Conservation (phyloP, 1,140 invertebrate genomes). For the Subanguina moxae region DNA sequence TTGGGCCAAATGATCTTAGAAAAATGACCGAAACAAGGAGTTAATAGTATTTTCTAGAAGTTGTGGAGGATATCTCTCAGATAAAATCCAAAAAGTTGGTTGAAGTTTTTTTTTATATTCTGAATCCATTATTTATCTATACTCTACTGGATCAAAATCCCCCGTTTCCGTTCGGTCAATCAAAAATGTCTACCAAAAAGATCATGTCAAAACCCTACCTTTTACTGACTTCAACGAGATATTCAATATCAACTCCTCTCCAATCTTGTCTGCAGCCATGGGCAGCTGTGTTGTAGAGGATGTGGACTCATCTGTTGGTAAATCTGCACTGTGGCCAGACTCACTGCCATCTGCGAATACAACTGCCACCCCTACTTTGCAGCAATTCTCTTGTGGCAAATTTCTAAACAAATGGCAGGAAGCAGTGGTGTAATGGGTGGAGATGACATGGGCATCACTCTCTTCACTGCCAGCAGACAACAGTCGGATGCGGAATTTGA, state of each 20-base stretch:
- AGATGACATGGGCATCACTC: background rate
- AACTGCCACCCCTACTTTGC: slow-evolving; percentile 7
- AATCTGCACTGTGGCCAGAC: background rate
- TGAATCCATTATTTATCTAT: no score
- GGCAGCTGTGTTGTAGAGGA: background rate
- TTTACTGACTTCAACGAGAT: slow-evolving; percentile 2
- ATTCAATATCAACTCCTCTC: slow-evolving; percentile 9
- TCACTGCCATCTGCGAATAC: background rate
- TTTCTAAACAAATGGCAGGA: slow-evolving; percentile 40
- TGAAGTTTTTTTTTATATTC: no score
- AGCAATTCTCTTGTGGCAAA: slow-evolving; percentile 32
- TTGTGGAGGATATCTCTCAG: no score
- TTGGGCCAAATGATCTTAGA: no score
- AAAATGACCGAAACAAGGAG: no score
- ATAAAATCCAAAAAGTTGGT: no score
- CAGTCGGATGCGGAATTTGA: slow-evolving; percentile 12
- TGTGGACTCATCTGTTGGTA: background rate
- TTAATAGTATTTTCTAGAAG: no score
- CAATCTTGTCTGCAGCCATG: background rate
- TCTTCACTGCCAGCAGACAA: background rate
- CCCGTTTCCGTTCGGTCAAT: no score
- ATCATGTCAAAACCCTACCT: slow-evolving; percentile 14
- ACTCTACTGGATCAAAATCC: no score
- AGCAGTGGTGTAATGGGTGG: slow-evolving; percentile 8
- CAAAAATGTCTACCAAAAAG: no score